These are phyloP conservation scores for Oscheius onirici DNA, from an alignment of 2,888 invertebrate genomes.

Conservation along the genomic window DNA sequence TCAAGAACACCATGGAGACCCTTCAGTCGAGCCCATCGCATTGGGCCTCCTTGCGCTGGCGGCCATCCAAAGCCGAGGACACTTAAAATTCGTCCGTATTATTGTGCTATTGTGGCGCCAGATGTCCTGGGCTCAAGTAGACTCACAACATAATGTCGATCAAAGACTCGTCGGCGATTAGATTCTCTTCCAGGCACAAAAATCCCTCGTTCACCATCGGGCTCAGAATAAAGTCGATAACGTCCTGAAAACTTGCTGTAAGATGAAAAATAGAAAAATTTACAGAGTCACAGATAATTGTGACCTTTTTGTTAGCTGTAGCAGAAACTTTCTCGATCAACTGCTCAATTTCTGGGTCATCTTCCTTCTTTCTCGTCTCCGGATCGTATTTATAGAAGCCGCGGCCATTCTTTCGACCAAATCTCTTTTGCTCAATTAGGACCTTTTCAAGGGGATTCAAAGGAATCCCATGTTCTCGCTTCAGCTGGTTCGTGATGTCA, in stretches of 20 bases:
- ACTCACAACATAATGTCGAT: conserved; percentile 65
- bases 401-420: conserved; percentile 59
- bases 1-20: conserved; percentile 33
- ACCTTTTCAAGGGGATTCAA: conserved; percentile 42
- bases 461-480: conserved; percentile 48
- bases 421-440: conserved; percentile 44
- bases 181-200: conserved; percentile 56
- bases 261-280: background rate
- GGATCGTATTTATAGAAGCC: conserved; percentile 59
- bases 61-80: conserved; percentile 63
- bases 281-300: conserved; percentile 34
- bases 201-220: conserved; percentile 63
- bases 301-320: background rate
- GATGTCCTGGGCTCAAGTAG: conserved; percentile 2
- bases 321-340: conserved; percentile 39
- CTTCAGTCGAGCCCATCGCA: conserved; percentile 43
- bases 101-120: conserved; percentile 16
- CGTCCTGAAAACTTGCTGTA: conserved; percentile 53
- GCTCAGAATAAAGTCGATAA: conserved; percentile 51
- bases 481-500: conserved; percentile 55
- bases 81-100: conserved; percentile 40
- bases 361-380: conserved; percentile 48
- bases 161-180: conserved; percentile 48
- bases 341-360: conserved; percentile 52
- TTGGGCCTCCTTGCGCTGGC: conserved; percentile 52